Evolutionary conservation across 2,797 vertebrate species (phyloP).

Genomic region (Periophthalmus magnuspinnatus): DNA sequence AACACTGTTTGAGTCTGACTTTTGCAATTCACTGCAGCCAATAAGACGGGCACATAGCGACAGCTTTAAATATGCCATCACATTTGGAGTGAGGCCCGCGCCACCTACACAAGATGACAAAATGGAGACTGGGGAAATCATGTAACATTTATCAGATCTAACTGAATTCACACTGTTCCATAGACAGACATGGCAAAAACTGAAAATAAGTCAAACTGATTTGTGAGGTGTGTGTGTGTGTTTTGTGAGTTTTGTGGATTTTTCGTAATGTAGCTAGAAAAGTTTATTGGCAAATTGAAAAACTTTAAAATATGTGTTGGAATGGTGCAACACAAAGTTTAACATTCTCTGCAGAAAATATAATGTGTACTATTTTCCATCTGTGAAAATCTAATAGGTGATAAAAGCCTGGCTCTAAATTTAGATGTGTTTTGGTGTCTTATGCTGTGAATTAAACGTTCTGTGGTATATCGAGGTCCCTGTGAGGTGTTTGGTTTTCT

Average conservation of each 20-base stretch:
- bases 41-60: slow-evolving; percentile 35
- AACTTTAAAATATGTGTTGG: neutral
- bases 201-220: too few species aligned
- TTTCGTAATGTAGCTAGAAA: too few species aligned
- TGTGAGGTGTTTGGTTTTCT: slow-evolving; percentile 22
- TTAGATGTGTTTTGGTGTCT: slow-evolving; percentile 4
- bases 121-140: slow-evolving; percentile 41
- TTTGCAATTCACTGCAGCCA: slow-evolving; percentile 12
- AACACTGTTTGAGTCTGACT: slow-evolving; percentile 5
- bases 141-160: slow-evolving; percentile 37
- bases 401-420: slow-evolving; percentile 5
- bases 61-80: slow-evolving; percentile 29
- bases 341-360: neutral
- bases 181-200: slow-evolving; percentile 23
- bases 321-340: neutral
- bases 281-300: neutral
- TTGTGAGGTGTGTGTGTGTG: too few species aligned
- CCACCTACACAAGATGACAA: slow-evolving; percentile 39
- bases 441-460: slow-evolving; percentile 7
- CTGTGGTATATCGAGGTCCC: neutral
- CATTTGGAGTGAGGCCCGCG: slow-evolving; percentile 37
- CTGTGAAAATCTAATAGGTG: neutral
- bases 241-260: neutral
- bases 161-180: slow-evolving; percentile 20
- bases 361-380: neutral